Evolutionary conservation across 2,888 invertebrate genomes (phyloP).

Genomic region (Odontothrips loti): DNA sequence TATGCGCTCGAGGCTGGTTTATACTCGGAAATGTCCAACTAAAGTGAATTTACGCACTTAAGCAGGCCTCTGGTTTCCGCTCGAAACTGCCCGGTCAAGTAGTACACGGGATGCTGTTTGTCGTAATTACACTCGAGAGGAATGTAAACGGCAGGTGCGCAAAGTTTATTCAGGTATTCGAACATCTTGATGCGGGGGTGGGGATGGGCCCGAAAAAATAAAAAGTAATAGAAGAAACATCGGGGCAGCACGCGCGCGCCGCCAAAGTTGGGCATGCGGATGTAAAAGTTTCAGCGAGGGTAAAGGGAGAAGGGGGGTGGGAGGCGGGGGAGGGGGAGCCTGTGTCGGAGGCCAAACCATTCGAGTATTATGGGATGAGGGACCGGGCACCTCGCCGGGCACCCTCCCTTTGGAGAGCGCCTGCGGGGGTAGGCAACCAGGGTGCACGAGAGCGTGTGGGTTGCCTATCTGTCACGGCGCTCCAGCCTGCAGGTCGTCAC

Average conservation of each 20-base stretch:
- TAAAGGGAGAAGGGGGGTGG: constrained; percentile 31
- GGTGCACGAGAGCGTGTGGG: no score
- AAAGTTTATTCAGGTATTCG: not conserved
- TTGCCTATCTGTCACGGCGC: no score
- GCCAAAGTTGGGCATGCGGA: constrained; percentile 1
- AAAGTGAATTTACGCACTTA: no score
- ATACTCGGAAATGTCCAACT: no score
- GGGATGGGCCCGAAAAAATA: not conserved
- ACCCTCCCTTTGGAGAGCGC: not conserved
- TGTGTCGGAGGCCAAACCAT: constrained; percentile 29
- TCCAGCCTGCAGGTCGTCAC: no score
- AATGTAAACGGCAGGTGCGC: not conserved
- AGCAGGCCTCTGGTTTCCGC: no score
- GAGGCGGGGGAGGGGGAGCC: no score
- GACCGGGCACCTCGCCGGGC: not conserved
- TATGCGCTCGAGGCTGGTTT: constrained; percentile 29
- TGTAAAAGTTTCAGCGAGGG: constrained; percentile 31
- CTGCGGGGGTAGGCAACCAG: no score
- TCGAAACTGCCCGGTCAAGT: no score
- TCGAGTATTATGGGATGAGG: no score
- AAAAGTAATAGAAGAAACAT: not conserved
- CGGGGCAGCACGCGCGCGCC: not conserved
- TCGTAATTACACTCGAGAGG: no score
- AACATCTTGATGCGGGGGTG: not conserved
- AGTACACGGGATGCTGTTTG: no score